Percentiles rank a stretch among this genome's conserved stretches.
These are phyloP conservation scores for Mesorhabditis belari DNA, from an alignment of 2,888 invertebrate species.

Conservation along the genomic window DNA sequence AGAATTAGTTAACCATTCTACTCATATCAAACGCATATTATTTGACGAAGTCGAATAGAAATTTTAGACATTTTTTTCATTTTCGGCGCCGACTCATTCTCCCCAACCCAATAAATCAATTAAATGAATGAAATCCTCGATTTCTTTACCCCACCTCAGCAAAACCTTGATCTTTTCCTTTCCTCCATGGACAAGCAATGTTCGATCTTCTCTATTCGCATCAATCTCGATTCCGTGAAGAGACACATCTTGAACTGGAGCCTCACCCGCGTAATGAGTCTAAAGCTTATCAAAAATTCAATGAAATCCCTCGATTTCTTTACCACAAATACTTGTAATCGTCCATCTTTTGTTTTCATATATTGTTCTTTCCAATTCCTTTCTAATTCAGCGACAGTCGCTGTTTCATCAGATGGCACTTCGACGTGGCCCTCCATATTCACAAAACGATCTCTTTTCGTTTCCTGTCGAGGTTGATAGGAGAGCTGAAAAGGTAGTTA, in stretches of 20 bases:
- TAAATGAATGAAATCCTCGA: background rate
- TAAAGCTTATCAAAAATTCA: slow-evolving; percentile 10
- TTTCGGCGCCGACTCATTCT: no score
- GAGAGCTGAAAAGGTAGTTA: slow-evolving; percentile 27
- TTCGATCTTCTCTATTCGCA: slow-evolving; percentile 44
- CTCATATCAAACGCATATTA: no score
- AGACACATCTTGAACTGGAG: slow-evolving; percentile 45
- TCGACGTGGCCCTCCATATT: slow-evolving; percentile 62
- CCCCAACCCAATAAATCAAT: no score
- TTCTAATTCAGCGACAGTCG: slow-evolving; percentile 58
- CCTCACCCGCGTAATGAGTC: slow-evolving; percentile 49
- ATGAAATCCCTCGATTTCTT: background rate
- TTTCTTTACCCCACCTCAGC: slow-evolving; percentile 2
- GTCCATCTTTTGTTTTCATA: slow-evolving; percentile 60
- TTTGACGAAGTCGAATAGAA: no score
- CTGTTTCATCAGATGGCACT: slow-evolving; percentile 26
- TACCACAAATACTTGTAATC: slow-evolving; percentile 53
- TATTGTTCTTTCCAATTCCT: slow-evolving; percentile 62
- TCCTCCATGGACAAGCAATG: slow-evolving; percentile 41
- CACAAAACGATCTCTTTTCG: slow-evolving; percentile 50
- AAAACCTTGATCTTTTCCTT: slow-evolving; percentile 27
- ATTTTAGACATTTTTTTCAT: no score
- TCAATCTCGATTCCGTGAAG: slow-evolving; percentile 47
- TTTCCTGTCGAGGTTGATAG: slow-evolving; percentile 45
- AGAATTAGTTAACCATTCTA: no score